Evolutionary conservation across 64 coral and sea anemone species (phyloP), one percentile per base, ranked within the genome.

Genomic region (Porites australiensis): DNA sequence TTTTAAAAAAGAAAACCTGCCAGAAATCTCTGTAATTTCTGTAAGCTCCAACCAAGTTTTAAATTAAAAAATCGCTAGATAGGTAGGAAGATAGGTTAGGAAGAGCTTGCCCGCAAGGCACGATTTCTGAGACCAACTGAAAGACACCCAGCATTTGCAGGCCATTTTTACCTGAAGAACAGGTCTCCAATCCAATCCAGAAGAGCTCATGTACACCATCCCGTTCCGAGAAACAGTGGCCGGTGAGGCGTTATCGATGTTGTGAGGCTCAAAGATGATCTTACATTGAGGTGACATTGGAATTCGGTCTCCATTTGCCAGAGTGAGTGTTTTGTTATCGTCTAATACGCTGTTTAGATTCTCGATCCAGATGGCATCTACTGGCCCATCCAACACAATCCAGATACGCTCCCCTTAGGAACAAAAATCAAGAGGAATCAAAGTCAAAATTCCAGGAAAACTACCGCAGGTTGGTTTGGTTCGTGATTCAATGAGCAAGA

Each of bases 171-270:
- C 96, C 89, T 99, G 94, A 18, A 99, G 67, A 47, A 99, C 88
- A 15, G 98, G 98, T 67, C 91, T 90, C 98, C 98, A 99, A 66
- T 99, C 94, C 50, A 99, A 82, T 7, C 98, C 98, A 77, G 98
- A 99, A 2, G 98, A 99, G 77, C 98, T 99, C 98, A 99, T 99
- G 77, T 99, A 99, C 69, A 99, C 98, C 98, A 99, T 99, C 8
- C 98, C 98, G 89, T 99, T 99, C 44, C 98, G 94, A 72, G 98
- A 99, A 72, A 98, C 96, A 16, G 96, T 98, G 14, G 96, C 96
- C 14, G 96, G 96, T 60, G 96, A 98, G 5, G 96, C 96, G 43
- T 98, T 98, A 60, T 98, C 96, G 3, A 98, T 98, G 62, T 98
- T 98, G 80, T 98, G 96, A 50, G 96, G 96, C 21, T 98, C 96